Percentiles rank a stretch among this genome's conserved stretches.
phyloP scores from a whole-genome alignment of 2,888 invertebrate species.

The Eilema depressum region DNA sequence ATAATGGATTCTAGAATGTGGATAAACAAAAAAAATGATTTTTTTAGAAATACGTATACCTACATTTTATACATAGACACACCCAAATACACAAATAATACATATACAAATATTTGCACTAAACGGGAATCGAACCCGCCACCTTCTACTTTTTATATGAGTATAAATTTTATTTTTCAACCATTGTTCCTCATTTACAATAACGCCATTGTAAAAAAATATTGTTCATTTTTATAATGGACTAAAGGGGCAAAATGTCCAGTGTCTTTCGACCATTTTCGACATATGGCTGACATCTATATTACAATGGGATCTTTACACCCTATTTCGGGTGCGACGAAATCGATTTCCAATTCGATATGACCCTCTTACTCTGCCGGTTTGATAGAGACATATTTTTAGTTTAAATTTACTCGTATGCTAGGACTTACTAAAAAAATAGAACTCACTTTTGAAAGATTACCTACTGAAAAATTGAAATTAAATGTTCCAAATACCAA shows the following conservation, averaged over 20 bases:
- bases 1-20: no score
- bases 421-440: constrained; percentile 2
- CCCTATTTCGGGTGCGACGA: constrained; percentile 84
- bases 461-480: no score
- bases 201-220: constrained; percentile 10
- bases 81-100: no score
- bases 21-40: no score
- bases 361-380: constrained; percentile 77
- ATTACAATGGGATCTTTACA: constrained; percentile 83
- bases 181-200: background rate
- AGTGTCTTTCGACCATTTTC: constrained; percentile 64
- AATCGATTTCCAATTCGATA: constrained; percentile 85
- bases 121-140: no score
- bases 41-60: no score
- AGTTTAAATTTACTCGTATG: constrained; percentile 37
- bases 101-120: no score
- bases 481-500: no score
- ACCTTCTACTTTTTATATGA: no score
- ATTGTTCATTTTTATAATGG: constrained; percentile 41
- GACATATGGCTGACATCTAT: constrained; percentile 83
- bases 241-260: constrained; percentile 56
- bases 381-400: constrained; percentile 68
- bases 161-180: background rate
- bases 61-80: no score
- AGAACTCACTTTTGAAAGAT: background rate